A percentile compares a stretch with the other conserved stretches of the same genome.
These are phyloP conservation scores for Heteromormyrus szaboi DNA, from an alignment of 2,797 vertebrate species.

Conservation along the genomic window DNA sequence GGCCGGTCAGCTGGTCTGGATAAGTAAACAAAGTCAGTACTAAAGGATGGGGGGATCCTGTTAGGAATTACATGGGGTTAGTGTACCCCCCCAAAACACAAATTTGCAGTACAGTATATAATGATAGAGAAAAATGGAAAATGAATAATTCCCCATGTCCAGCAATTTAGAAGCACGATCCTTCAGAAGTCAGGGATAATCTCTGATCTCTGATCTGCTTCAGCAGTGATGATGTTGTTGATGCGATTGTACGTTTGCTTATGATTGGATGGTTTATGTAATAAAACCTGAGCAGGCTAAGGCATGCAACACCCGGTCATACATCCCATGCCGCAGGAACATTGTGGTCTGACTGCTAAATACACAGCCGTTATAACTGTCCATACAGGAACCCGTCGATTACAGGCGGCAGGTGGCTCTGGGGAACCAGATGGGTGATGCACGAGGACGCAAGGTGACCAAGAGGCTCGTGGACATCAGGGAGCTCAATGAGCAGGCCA, in stretches of 20 bases:
- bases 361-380: not conserved
- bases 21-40: not conserved
- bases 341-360: not conserved
- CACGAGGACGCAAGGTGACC: conserved; percentile 79
- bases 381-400: conserved; percentile 77
- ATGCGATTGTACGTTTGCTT: not conserved
- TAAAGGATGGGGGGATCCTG: not conserved
- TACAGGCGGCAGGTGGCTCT: conserved; percentile 68
- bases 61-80: not conserved
- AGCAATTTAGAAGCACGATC: not conserved
- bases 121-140: not conserved
- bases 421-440: conserved; percentile 72
- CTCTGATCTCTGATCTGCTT: not conserved
- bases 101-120: not conserved
- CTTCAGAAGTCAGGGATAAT: not conserved
- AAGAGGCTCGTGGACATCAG: conserved; percentile 94
- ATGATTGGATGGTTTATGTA: not conserved
- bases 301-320: not conserved
- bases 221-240: not conserved
- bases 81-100: not conserved
- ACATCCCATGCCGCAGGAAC: not conserved
- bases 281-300: not conserved
- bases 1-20: not conserved
- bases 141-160: not conserved
- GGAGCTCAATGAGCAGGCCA: conserved; percentile 96